phyloP scores from a whole-genome alignment of 2,888 invertebrate genomes.

The Alentia gelatinosa region DNA sequence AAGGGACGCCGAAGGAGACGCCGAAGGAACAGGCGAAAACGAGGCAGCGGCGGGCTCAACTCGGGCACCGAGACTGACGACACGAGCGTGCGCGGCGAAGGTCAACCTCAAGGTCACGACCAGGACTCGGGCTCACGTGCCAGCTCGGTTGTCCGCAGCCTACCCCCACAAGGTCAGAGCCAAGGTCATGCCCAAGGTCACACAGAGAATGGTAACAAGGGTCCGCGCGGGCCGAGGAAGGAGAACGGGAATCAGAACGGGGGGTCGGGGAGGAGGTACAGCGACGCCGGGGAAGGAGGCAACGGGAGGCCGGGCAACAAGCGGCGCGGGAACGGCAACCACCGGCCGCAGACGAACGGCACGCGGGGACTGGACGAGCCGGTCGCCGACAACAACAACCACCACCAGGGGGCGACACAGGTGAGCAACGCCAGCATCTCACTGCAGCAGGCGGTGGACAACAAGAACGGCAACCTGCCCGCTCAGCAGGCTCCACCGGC shows the following conservation, averaged over 20 bases:
- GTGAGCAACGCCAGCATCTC: constrained; percentile 54
- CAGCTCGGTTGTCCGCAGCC: constrained; percentile 37
- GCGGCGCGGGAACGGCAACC: not conserved
- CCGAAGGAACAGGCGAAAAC: constrained; percentile 52
- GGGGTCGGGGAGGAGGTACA: not conserved
- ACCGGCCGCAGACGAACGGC: not conserved
- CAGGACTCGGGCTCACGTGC: constrained; percentile 2
- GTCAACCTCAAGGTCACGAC: not conserved
- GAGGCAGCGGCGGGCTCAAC: constrained; percentile 50
- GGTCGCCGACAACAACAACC: not conserved
- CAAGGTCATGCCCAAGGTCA: not conserved
- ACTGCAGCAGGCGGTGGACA: constrained; percentile 50
- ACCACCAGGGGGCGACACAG: not conserved
- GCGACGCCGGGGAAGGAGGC: not conserved
- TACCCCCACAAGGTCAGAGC: constrained; percentile 38
- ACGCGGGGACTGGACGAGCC: not conserved
- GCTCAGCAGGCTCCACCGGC: not conserved
- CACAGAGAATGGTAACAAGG: constrained; percentile 17
- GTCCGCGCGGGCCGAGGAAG: not conserved
- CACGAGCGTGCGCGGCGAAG: constrained; percentile 45
- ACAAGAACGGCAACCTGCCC: constrained; percentile 34
- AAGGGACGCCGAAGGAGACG: constrained; percentile 53
- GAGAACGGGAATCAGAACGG: not conserved
- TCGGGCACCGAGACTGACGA: constrained; percentile 58
- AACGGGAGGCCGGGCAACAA: not conserved